Evolutionary conservation across 2,113 vertebrate genomes (phyloP).

Genomic region (Dasyprocta punctata): DNA sequence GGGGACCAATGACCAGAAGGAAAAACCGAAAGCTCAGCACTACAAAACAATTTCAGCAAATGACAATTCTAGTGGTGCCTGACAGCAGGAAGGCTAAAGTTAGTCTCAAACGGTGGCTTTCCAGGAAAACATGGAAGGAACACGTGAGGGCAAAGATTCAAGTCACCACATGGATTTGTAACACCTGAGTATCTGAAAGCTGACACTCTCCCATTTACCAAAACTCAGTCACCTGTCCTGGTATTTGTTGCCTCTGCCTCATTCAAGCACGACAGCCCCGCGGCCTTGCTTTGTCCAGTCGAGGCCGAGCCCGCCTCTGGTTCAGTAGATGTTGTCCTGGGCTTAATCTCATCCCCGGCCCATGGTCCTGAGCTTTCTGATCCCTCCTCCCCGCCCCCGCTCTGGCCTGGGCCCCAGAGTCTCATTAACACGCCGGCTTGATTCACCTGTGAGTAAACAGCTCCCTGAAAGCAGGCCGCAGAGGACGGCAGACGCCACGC

Average conservation of each 20-base stretch:
- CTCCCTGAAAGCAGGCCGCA: not conserved
- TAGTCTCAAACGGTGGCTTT: not conserved
- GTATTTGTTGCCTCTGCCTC: rapidly evolving
- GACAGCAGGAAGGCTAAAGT: not conserved
- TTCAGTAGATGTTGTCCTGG: not conserved
- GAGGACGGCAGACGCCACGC: not conserved
- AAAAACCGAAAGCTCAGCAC: rapidly evolving
- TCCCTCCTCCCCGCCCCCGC: not conserved
- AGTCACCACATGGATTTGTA: not conserved
- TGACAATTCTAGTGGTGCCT: not conserved
- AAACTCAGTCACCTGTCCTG: rapidly evolving
- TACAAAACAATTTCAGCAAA: rapidly evolving
- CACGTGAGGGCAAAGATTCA: rapidly evolving
- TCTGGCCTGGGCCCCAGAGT: not conserved
- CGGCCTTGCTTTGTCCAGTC: not conserved
- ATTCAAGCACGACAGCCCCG: rapidly evolving
- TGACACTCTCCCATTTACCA: rapidly evolving
- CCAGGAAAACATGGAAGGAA: not conserved
- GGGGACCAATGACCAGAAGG: rapidly evolving
- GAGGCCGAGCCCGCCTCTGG: rapidly evolving
- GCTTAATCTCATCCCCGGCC: not conserved
- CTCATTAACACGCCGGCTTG: not conserved
- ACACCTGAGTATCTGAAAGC: rapidly evolving
- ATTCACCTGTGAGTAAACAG: not conserved
- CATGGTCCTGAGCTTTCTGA: not conserved